These are phyloP conservation scores for Lithophane leautieri DNA, from an alignment of 2,888 invertebrate species.

Conservation along the genomic window DNA sequence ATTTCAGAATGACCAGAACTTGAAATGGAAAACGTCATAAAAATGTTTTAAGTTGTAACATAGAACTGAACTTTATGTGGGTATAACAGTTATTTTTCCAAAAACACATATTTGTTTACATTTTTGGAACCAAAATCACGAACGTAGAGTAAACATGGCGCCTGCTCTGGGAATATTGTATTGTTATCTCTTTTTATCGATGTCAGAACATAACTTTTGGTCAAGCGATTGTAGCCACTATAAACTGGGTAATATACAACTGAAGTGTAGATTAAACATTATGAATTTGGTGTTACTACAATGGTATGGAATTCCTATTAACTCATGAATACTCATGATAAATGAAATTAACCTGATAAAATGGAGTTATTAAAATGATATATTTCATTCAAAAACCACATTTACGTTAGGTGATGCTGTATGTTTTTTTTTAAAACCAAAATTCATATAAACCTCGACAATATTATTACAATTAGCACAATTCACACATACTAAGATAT, in stretches of 20 bases:
- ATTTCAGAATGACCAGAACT: too few species aligned
- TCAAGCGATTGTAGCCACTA: neutral
- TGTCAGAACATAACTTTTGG: neutral
- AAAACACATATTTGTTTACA: too few species aligned
- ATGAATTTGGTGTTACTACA: conserved; percentile 12
- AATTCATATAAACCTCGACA: conserved; percentile 49
- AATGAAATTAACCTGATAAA: conserved; percentile 1
- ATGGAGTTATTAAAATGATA: conserved; percentile 10
- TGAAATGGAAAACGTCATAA: too few species aligned
- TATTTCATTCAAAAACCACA: conserved; percentile 37
- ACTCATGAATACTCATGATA: conserved; percentile 2
- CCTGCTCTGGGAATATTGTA: too few species aligned
- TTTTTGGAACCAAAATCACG: too few species aligned
- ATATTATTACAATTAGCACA: conserved; percentile 65
- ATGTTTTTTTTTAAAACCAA: neutral
- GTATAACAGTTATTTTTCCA: too few species aligned
- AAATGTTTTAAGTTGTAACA: too few species aligned
- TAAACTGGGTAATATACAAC: neutral
- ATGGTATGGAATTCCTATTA: conserved; percentile 1
- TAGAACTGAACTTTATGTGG: too few species aligned
- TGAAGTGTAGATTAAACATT: conserved; percentile 11
- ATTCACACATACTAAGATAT: conserved; percentile 37
- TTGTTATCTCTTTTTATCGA: neutral
- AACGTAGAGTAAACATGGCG: neutral
- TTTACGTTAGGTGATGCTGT: conserved; percentile 27